Evolutionary conservation across 2,888 invertebrate species (phyloP).

Genomic region (Hirtodrosophila duncani): DNA sequence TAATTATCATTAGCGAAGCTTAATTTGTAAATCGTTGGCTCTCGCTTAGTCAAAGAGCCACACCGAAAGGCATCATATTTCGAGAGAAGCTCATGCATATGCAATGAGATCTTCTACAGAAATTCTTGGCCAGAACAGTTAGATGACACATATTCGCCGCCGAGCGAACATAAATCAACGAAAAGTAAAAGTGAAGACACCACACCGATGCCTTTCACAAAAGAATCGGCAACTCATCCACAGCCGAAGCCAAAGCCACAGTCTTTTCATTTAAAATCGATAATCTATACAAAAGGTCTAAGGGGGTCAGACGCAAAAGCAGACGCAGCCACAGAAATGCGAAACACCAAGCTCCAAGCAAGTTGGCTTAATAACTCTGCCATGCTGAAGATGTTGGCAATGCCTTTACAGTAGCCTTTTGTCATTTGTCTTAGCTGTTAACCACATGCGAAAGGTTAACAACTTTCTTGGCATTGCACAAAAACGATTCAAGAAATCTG

Average conservation of each 20-base stretch:
- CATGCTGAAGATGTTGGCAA: neutral
- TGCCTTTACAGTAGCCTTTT: conserved; percentile 61
- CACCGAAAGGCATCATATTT: conserved; percentile 15
- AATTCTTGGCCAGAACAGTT: conserved; percentile 51
- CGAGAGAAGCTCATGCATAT: conserved; percentile 46
- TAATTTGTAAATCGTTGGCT: conserved; percentile 38
- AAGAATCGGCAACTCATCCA: conserved; percentile 41
- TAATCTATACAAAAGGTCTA: conserved; percentile 25
- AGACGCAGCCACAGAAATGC: neutral
- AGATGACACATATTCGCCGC: conserved; percentile 51
- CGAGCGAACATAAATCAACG: conserved; percentile 29
- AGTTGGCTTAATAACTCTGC: conserved; percentile 11
- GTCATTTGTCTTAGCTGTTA: conserved; percentile 59
- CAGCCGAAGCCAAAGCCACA: conserved; percentile 6
- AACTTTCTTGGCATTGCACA: conserved; percentile 56
- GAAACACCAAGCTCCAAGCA: conserved; percentile 8
- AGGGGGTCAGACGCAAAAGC: conserved; percentile 43
- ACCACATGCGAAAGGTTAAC: conserved; percentile 54
- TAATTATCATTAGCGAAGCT: conserved; percentile 45
- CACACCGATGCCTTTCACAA: conserved; percentile 18
- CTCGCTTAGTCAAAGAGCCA: neutral
- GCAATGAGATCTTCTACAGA: conserved; percentile 45
- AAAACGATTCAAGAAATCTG: conserved; percentile 45
- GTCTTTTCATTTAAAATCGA: conserved; percentile 27
- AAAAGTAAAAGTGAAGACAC: conserved; percentile 60